Evolutionary conservation across 2,797 vertebrate species (phyloP).

Genomic region (Tiaroga cobitis): DNA sequence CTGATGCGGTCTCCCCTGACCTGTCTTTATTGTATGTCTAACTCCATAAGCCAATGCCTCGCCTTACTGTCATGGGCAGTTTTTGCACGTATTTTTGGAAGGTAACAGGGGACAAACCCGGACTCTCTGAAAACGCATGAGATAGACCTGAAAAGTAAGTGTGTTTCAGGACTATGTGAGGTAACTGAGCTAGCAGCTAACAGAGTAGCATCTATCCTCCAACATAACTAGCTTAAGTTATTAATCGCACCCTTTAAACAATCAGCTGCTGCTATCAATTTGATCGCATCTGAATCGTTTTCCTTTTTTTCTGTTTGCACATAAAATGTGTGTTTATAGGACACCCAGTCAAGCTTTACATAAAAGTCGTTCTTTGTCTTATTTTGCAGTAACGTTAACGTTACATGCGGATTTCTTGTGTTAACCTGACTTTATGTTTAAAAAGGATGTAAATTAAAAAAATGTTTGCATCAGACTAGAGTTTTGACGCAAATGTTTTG

Average conservation of each 20-base stretch:
- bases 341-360: no score
- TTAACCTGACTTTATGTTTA: not conserved
- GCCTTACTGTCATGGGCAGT: not conserved
- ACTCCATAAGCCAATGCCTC: not conserved
- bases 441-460: not conserved
- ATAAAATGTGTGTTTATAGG: not conserved
- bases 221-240: not conserved
- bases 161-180: not conserved
- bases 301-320: not conserved
- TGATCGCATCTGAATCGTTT: not conserved
- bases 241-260: not conserved
- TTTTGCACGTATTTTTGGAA: not conserved
- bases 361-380: conserved; percentile 1
- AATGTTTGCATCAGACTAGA: not conserved
- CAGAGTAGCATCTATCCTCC: conserved; percentile 1
- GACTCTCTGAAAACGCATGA: conserved; percentile 10
- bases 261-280: not conserved
- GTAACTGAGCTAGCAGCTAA: conserved; percentile 20
- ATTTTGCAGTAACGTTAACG: not conserved
- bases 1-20: not conserved
- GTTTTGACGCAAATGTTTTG: no score
- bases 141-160: conserved; percentile 10
- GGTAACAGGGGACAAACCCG: not conserved
- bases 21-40: not conserved
- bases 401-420: not conserved